Conservation (phyloP, 2,113 vertebrate species). For the Protobothrops mucrosquamatus region DNA sequence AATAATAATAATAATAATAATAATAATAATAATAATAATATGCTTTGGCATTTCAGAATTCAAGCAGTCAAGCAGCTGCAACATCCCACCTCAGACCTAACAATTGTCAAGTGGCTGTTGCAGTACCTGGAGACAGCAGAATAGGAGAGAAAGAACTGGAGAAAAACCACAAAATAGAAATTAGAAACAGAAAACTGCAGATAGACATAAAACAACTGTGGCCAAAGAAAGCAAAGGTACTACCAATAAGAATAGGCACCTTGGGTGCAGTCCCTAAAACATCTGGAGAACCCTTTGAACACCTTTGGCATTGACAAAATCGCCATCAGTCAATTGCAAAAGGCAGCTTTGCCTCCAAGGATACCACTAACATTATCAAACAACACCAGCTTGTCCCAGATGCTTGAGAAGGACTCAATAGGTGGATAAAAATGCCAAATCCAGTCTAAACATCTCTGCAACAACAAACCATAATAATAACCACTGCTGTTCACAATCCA, state of each 20-base stretch:
- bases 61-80: no score
- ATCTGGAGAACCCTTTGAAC: neutral
- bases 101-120: no score
- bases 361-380: neutral
- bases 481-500: neutral
- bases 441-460: neutral
- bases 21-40: no score
- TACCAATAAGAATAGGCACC: neutral
- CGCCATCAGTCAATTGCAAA: neutral
- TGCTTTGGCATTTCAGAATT: no score
- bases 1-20: no score
- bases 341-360: neutral
- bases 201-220: neutral
- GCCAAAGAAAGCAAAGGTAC: neutral
- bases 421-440: neutral
- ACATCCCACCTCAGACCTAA: no score
- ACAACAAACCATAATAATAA: neutral
- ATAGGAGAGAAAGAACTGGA: neutral
- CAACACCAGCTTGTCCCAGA: neutral
- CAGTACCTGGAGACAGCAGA: no score
- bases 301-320: neutral
- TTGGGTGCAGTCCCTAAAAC: neutral
- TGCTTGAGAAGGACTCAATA: neutral
- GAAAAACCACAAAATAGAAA: neutral
- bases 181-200: neutral